Evolutionary conservation across 2,113 vertebrate species (phyloP), one percentile per base, ranked within the genome.

Genomic region (Mystacornis crossleyi): DNA sequence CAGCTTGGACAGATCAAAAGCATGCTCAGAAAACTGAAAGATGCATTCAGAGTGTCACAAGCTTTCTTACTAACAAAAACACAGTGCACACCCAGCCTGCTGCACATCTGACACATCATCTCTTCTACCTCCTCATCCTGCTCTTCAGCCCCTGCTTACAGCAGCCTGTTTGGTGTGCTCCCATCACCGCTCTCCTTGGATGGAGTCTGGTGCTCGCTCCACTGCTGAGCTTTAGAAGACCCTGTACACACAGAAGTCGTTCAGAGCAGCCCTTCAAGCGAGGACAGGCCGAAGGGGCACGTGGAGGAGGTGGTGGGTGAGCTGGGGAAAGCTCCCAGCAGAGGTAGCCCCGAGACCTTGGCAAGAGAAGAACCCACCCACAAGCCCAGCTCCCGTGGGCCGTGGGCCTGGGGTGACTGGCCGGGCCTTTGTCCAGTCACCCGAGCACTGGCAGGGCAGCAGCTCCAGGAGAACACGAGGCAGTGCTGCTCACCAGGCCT

Each of bases 401-500:
- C 13, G 31, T 7, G 43, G 47, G 23, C 6, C 45, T 5, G 16
- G n/a, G 28, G 11, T 14, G n/a, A 34, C 17, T 16, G 48, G 82
- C 82, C 42, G 58, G 10, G 33, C 5, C 58, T 62, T 51, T 5
- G 1, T 18, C 16, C 86, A 4, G 26, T 12, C 48, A 8, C 34
- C 18, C 40, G 25, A 10, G 21, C 43, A 5, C 1, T 13, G 40
- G 25, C 29, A 58, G 33, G 5, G 26, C 4, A 3, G 55, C 18
- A 78, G 81, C 53, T 64, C 43, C 73, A 54, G 55, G 19, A 71
- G 21, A 0, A 0, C 20, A 28, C 1, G 0, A 34, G 40, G 31
- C 61, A 47, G 26, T 4, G 45, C 53, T 57, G 43, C 53, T 45
- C 4, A 31, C 36, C 0, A 36, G n/a, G 7, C 54, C 50, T 82